A percentile compares a stretch with the other conserved stretches of the same genome.
Evolutionary conservation across 2,888 invertebrate species (phyloP).

Genomic region (Tachystola acroxantha): DNA sequence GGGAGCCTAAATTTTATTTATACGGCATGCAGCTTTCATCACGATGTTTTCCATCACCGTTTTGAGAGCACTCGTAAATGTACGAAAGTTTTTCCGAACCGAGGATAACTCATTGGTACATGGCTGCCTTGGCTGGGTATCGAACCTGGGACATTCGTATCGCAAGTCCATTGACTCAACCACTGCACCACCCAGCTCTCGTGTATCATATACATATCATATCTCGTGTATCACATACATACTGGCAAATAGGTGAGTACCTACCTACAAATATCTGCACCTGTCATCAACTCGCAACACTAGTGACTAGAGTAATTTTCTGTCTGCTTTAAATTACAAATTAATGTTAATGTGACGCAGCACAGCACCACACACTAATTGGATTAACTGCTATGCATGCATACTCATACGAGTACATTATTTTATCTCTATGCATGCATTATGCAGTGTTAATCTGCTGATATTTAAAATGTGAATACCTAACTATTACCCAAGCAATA

Average conservation of each 20-base stretch:
- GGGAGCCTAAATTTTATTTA: no score
- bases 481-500: neutral
- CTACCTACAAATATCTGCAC: constrained; percentile 4
- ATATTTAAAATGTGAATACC: neutral
- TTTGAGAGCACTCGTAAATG: no score
- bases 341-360: constrained; percentile 64
- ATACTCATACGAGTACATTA: neutral
- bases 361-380: constrained; percentile 54
- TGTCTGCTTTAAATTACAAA: constrained; percentile 64
- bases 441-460: neutral
- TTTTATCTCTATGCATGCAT: neutral
- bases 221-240: no score
- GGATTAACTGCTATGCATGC: constrained; percentile 45
- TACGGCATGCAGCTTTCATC: no score
- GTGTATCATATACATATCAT: no score
- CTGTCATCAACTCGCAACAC: constrained; percentile 17
- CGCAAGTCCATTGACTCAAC: no score
- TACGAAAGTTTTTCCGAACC: no score
- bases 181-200: no score
- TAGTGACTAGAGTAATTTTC: constrained; percentile 47
- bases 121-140: no score
- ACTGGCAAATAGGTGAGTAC: neutral
- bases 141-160: no score
- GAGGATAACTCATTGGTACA: no score
- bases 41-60: no score